phyloP scores from a whole-genome alignment of 2,888 invertebrate genomes.

The Anthrax anthrax region DNA sequence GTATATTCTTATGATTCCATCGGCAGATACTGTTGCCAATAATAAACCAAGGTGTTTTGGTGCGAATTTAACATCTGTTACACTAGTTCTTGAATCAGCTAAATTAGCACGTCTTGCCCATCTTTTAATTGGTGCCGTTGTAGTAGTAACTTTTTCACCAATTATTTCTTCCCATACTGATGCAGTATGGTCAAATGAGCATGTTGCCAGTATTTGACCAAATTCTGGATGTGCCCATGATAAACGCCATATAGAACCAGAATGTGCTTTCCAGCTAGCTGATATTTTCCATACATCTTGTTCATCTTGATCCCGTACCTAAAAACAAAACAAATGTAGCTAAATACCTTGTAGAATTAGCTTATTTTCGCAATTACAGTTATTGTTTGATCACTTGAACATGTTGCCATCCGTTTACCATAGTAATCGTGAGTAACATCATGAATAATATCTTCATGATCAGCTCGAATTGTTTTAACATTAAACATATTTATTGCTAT shows the following conservation, averaged over 20 bases:
- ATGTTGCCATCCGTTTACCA: constrained; percentile 95
- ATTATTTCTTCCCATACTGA: constrained; percentile 95
- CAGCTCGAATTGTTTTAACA: constrained; percentile 74
- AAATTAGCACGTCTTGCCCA: constrained; percentile 89
- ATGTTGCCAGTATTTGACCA: constrained; percentile 97
- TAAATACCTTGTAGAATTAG: too few species aligned
- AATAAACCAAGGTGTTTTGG: constrained; percentile 87
- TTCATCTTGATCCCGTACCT: constrained; percentile 92
- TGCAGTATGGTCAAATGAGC: constrained; percentile 94
- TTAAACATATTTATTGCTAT: constrained; percentile 54
- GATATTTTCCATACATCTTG: constrained; percentile 81
- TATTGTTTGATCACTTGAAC: constrained; percentile 95
- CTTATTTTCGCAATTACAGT: constrained; percentile 62
- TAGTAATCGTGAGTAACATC: constrained; percentile 98
- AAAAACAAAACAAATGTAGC: neutral
- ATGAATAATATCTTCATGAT: constrained; percentile 95
- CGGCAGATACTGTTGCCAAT: constrained; percentile 86
- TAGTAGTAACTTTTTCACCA: constrained; percentile 62
- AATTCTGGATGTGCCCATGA: constrained; percentile 99
- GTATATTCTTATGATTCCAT: constrained; percentile 82
- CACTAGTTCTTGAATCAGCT: constrained; percentile 92
- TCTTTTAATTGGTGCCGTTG: constrained; percentile 58
- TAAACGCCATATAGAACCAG: constrained; percentile 96
- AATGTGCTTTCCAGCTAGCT: constrained; percentile 93
- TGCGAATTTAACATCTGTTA: constrained; percentile 96